Percentiles rank a stretch among this genome's conserved stretches.
These are phyloP conservation scores for Lepas anatifera DNA, from an alignment of 2,888 invertebrate genomes.

Conservation along the genomic window DNA sequence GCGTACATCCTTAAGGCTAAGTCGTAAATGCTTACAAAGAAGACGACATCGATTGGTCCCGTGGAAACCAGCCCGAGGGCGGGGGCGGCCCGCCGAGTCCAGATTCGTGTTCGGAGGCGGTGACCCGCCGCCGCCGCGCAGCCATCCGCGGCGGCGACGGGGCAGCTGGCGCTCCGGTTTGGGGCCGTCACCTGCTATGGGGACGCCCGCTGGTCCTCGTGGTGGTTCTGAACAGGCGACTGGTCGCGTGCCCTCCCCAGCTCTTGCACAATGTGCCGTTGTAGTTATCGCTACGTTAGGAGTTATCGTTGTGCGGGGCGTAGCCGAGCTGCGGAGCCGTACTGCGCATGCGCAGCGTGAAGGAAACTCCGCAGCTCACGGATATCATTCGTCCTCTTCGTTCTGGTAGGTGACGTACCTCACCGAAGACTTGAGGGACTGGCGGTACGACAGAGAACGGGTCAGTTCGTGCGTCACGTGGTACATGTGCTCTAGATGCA, in stretches of 20 bases:
- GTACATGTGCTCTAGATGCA: too few relatives aligned
- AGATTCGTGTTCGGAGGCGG: too few relatives aligned
- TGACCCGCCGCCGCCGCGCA: background rate
- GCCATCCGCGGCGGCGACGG: background rate
- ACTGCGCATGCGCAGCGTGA: background rate
- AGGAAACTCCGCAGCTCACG: background rate
- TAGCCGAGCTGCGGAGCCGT: background rate
- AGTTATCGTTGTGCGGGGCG: too few relatives aligned
- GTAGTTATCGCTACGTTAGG: too few relatives aligned
- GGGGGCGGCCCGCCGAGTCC: background rate
- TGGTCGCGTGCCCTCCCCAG: too few relatives aligned
- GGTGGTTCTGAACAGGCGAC: too few relatives aligned
- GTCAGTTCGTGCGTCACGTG: too few relatives aligned
- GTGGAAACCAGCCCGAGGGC: background rate
- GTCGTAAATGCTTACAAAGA: background rate
- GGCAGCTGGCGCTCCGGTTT: background rate
- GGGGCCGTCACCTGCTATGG: background rate
- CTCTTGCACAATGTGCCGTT: too few relatives aligned
- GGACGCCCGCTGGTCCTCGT: too few relatives aligned
- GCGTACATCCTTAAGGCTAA: slow-evolving; percentile 1
- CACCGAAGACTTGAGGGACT: slow-evolving; percentile 83
- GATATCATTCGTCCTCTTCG: slow-evolving; percentile 58
- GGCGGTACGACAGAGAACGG: too few relatives aligned
- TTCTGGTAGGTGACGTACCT: slow-evolving; percentile 91
- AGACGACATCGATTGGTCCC: slow-evolving; percentile 6